Base-by-base conservation (phyloP, 2,797 vertebrate genomes). In the Diplodus puntazzo region DNA sequence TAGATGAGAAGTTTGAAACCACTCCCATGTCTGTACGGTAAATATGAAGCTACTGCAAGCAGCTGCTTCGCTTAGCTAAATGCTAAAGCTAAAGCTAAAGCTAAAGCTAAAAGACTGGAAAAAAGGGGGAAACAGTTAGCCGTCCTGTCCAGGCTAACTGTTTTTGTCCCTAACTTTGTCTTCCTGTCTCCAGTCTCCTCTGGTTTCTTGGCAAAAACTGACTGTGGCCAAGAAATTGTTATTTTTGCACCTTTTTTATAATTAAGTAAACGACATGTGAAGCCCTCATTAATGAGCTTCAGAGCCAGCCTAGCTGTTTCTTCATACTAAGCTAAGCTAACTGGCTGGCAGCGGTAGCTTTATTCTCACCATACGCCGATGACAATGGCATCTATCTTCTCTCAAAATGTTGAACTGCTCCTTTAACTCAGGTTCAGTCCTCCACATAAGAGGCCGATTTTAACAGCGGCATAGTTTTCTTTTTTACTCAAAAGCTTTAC, bases 31-130 rank as follows among this genome's bases (percentile, higher is more conserved):
- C 34, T 66, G 23, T 69, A 21, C 3, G 5, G 7, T 39, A 18
- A 65, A 64, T 60, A 63, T 49, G 42, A 80, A 71, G 42, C 11
- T 3, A 39, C 43, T 2, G 9, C 14, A 46, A 59, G 21, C 64
- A 20, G 49, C 61, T 57, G 49, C n/a, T 62, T 67, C 79, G 50
- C 55, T 71, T 68, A 68, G 39, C 58, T 54, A 23, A 67, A 75
- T 6, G 30, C 30, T 34, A 34, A 5, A 34, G 30, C 30, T 34
- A 34, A 5, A 34, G 23, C 30, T 34, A 34, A 34, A 34, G 30
- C 34, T 34, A 9, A 34, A 34, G 34, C 34, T 34, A 34, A 34
- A 34, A 34, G 34, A 34, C 34, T 34, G 7, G 20, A 69, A 46
- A 75, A 21, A 14, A 8, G 11, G 16, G 3, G 14, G 54, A 61